Percentiles rank a stretch among this genome's conserved stretches.
These are phyloP conservation scores for Carcina quercana DNA, from an alignment of 2,888 invertebrate genomes.

Conservation along the genomic window DNA sequence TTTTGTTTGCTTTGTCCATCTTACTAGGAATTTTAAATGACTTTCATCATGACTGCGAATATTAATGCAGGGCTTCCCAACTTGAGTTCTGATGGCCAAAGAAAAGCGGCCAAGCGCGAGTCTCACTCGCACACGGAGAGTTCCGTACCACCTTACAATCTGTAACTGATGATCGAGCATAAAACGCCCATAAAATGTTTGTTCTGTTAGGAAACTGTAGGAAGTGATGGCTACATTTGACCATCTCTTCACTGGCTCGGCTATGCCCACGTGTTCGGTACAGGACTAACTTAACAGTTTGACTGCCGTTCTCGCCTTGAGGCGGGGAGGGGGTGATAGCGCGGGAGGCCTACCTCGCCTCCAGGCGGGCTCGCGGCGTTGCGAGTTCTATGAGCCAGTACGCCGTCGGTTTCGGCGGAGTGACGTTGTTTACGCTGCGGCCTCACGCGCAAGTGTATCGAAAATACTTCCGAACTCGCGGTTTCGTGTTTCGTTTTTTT, in stretches of 20 bases:
- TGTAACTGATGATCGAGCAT: not conserved
- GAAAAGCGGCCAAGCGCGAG: not conserved
- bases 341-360: not conserved
- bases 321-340: not conserved
- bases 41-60: too few relatives aligned
- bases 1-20: too few relatives aligned
- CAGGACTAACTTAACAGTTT: not conserved
- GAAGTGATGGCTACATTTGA: not conserved
- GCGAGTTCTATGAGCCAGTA: not conserved
- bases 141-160: too few relatives aligned
- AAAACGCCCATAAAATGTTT: not conserved
- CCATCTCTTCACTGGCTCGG: not conserved
- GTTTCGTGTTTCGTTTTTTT: not conserved
- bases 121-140: not conserved
- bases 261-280: not conserved
- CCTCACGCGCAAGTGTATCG: not conserved
- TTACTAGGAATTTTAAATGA: too few relatives aligned
- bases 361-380: not conserved
- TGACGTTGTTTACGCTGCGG: not conserved
- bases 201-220: not conserved
- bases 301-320: not conserved
- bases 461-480: not conserved
- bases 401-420: not conserved
- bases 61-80: too few relatives aligned
- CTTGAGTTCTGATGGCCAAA: not conserved